phyloP scores from a whole-genome alignment of 2,888 invertebrate species.

The Tenthredo distinguenda region DNA sequence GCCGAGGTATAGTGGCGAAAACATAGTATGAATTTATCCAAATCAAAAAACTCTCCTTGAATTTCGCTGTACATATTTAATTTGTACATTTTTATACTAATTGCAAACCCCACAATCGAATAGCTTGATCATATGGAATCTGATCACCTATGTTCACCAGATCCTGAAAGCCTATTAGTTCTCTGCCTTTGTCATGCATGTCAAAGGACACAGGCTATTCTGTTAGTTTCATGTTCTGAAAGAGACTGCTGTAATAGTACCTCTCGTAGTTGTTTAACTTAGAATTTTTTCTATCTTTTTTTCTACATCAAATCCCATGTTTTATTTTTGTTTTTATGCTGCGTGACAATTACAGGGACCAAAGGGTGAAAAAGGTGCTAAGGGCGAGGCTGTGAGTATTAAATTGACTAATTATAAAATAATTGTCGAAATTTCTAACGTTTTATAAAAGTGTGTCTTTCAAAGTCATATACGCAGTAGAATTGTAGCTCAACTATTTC shows the following conservation, averaged over 20 bases:
- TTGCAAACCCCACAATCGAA: not conserved
- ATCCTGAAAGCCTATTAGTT: slow-evolving; percentile 22
- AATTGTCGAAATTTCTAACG: not conserved
- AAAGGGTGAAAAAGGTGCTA: slow-evolving; percentile 93
- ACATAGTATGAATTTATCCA: not conserved
- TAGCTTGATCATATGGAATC: not conserved
- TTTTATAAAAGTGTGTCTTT: not conserved
- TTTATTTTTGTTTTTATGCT: slow-evolving; percentile 36
- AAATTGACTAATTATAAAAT: slow-evolving; percentile 23
- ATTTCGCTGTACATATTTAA: not conserved
- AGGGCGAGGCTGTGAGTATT: slow-evolving; percentile 90
- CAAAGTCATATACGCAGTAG: not conserved
- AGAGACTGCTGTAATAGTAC: not conserved
- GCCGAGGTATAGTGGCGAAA: slow-evolving; percentile 84
- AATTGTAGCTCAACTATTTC: not conserved
- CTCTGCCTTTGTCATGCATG: slow-evolving; percentile 43
- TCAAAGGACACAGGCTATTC: slow-evolving; percentile 40
- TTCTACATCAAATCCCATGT: not conserved
- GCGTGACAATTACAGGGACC: slow-evolving; percentile 84
- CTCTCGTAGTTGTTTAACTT: not conserved
- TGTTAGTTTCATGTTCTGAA: not conserved
- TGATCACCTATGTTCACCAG: slow-evolving; percentile 1
- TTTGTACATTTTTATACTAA: slow-evolving; percentile 1
- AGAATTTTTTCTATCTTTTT: not conserved
- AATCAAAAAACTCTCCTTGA: not conserved